Evolutionary conservation across 2,888 invertebrate species (phyloP).

Genomic region (Conomelus anceps): DNA sequence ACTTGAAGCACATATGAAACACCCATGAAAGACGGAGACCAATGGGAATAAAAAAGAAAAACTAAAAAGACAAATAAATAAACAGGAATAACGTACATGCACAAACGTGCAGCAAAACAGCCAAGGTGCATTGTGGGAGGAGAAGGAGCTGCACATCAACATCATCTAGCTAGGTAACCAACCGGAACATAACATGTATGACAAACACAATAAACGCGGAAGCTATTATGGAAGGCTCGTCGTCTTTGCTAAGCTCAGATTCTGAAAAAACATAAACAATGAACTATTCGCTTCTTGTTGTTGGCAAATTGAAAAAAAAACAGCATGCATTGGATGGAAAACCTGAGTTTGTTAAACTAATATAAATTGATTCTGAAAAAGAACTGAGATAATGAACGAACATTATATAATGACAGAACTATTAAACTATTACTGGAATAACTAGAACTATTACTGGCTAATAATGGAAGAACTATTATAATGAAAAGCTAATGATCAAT

Average conservation of each 20-base stretch:
- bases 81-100: not conserved
- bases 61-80: not conserved
- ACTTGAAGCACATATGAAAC: not conserved
- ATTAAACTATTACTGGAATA: no score
- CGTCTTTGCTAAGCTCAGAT: conserved; percentile 14
- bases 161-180: conserved; percentile 11
- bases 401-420: no score
- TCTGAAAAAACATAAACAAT: conserved; percentile 17
- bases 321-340: not conserved
- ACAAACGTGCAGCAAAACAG: not conserved
- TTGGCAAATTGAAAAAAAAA: not conserved
- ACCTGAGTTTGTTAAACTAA: not conserved
- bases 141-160: no score
- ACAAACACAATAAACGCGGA: conserved; percentile 33
- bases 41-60: not conserved
- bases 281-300: not conserved
- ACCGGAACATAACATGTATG: conserved; percentile 33
- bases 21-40: not conserved
- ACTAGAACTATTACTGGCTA: no score
- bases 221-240: conserved; percentile 28
- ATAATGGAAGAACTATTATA: no score
- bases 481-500: not conserved
- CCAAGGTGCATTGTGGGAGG: not conserved
- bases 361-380: not conserved
- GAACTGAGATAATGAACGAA: no score